These are phyloP conservation scores for Penaeus monodon DNA, from an alignment of 2,888 invertebrate species.

Conservation along the genomic window DNA sequence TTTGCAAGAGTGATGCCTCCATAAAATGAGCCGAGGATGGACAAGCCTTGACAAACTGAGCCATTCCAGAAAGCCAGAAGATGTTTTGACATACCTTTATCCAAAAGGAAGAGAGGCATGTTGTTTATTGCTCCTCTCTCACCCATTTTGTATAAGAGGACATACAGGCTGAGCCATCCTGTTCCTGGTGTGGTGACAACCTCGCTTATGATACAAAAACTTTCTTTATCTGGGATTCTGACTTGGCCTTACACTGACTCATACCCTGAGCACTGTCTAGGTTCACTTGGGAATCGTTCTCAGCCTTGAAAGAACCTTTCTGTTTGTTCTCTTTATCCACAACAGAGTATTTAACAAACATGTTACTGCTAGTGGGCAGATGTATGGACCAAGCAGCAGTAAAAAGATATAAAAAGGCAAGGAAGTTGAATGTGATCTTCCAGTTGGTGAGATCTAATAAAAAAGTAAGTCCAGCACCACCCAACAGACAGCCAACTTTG, in stretches of 20 bases:
- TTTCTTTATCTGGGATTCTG: conserved; percentile 1
- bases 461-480: conserved; percentile 55
- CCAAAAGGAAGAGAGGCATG: conserved; percentile 56
- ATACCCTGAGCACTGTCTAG: too few relatives aligned
- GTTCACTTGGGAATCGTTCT: background rate
- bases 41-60: conserved; percentile 52
- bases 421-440: conserved; percentile 35
- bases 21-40: conserved; percentile 56
- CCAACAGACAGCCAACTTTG: conserved; percentile 57
- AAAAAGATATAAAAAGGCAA: conserved; percentile 40
- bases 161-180: conserved; percentile 53
- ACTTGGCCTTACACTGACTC: background rate
- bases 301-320: background rate
- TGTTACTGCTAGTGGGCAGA: background rate
- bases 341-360: too few relatives aligned
- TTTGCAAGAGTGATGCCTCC: conserved; percentile 45
- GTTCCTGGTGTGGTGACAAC: conserved; percentile 45
- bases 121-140: conserved; percentile 62
- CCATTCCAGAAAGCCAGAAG: conserved; percentile 63
- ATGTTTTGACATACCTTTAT: conserved; percentile 47
- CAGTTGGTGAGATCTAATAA: conserved; percentile 41
- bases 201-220: conserved; percentile 40
- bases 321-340: too few relatives aligned
- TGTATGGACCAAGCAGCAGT: conserved; percentile 33
- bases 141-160: conserved; percentile 62